Evolutionary conservation across 2,113 vertebrate genomes (phyloP), one percentile per base, ranked within the genome.

Genomic region (Myxocyprinus asiaticus): DNA sequence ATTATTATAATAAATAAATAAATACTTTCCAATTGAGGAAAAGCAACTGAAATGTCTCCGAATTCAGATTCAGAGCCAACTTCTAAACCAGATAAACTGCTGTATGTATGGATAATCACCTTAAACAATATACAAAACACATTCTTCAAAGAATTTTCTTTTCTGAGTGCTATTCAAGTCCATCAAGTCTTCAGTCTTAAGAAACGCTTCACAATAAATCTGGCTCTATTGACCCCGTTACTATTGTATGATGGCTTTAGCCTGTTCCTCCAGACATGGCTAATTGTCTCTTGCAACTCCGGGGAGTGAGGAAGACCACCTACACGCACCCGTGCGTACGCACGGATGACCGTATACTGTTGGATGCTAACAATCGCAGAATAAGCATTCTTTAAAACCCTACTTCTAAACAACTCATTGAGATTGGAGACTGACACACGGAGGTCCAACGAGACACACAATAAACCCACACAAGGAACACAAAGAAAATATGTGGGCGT

Each of bases 241-340:
- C 80, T 82, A 79, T 84, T 84, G 81, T 84, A 76, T 7, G 53
- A 66, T 50, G 70, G 82, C 79, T 69, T 79, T 80, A 76, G 70
- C 74, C 83, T 82, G 70, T 82, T 84, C 83, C 71, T 82, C 71
- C 47, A 84, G 80, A 84, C 83, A 76, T 47, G 71, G 83, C 83
- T 84, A 84, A 81, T 84, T 84, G 83, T 84, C 76, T 82, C 67
- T 67, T 67, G 76, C 67, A 48, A 62, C 78, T 61, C 70, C 50
- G 61, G 33, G 76, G 64, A 61, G 59, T 79, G 71, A 84, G 76
- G 64, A 33, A 33, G 22, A 82, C 85, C 85, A 85, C 85, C 81
- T 84, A 84, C 85, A 82, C 9, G 51, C 33, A 5, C 12, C 63
- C 7, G 15, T 33, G 15, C 44, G 3, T 33, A 45, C 10, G 5